A percentile compares a stretch with the other conserved stretches of the same genome.
phyloP scores from a whole-genome alignment of 2,888 invertebrate genomes.

The Cheilosia soror region DNA sequence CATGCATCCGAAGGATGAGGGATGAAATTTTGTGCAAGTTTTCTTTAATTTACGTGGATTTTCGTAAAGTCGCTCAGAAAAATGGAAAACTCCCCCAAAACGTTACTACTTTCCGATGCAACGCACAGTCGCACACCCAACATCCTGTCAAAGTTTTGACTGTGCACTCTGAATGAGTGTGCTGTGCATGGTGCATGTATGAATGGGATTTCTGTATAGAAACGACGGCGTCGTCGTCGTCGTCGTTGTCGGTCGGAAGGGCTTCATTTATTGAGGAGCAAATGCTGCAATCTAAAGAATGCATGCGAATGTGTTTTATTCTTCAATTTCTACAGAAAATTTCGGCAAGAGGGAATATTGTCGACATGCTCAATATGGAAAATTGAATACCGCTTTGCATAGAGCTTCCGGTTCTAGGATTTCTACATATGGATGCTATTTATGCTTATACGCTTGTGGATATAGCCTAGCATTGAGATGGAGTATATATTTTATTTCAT shows the following conservation, averaged over 20 bases:
- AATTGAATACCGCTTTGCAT: constrained; percentile 55
- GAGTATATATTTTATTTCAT: constrained; percentile 38
- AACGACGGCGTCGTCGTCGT: background rate
- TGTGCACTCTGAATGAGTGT: background rate
- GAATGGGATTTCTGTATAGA: background rate
- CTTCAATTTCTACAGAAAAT: constrained; percentile 36
- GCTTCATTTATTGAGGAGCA: constrained; percentile 53
- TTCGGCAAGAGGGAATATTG: constrained; percentile 34
- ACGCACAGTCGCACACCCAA: background rate
- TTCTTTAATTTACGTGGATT: constrained; percentile 58
- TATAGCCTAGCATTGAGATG: background rate
- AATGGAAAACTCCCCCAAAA: constrained; percentile 11
- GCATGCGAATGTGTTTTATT: constrained; percentile 43
- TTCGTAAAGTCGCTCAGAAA: constrained; percentile 1
- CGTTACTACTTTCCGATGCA: constrained; percentile 24
- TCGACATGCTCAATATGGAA: constrained; percentile 53
- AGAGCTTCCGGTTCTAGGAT: constrained; percentile 22
- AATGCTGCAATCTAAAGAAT: constrained; percentile 37
- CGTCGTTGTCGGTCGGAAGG: background rate
- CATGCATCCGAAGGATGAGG: constrained; percentile 14
- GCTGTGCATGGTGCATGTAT: constrained; percentile 9
- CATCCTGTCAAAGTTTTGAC: constrained; percentile 48
- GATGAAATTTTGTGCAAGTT: constrained; percentile 34
- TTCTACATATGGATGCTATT: background rate
- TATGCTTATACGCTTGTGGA: background rate